A percentile compares a stretch with the other conserved stretches of the same genome.
These are phyloP conservation scores for Peromyscus californicus DNA, from an alignment of 2,113 vertebrate genomes.

Conservation along the genomic window DNA sequence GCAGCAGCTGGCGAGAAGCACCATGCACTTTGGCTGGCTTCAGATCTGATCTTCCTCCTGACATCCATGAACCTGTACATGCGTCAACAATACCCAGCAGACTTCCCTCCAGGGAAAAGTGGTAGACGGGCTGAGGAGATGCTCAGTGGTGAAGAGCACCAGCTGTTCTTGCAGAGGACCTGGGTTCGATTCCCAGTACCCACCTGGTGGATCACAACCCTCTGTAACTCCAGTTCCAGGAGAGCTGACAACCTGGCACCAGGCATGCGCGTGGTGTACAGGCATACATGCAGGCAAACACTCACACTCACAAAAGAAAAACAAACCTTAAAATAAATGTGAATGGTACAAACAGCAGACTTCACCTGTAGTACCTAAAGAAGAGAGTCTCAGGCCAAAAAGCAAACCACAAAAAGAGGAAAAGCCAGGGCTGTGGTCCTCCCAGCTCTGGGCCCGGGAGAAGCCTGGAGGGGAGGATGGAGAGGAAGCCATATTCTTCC, in stretches of 20 bases:
- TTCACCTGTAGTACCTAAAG: constrained; percentile 67
- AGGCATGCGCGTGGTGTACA: not conserved
- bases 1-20: constrained; percentile 69
- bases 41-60: constrained; percentile 70
- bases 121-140: not conserved
- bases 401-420: not conserved
- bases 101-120: constrained; percentile 75
- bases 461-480: not conserved
- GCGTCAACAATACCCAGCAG: constrained; percentile 83
- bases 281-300: not conserved
- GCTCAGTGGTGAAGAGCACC: not conserved
- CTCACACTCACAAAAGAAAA: not conserved
- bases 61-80: constrained; percentile 83
- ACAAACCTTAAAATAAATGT: not conserved
- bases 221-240: not conserved
- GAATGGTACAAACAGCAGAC: constrained; percentile 67
- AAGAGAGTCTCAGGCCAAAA: not conserved
- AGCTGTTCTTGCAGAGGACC: not conserved
- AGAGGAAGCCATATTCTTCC: not conserved
- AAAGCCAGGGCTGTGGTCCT: constrained; percentile 41
- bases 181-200: not conserved
- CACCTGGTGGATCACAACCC: not conserved
- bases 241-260: not conserved
- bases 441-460: not conserved
- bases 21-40: constrained; percentile 66